phyloP scores from a whole-genome alignment of 2,797 vertebrate genomes.

The Oophaga sylvatica region DNA sequence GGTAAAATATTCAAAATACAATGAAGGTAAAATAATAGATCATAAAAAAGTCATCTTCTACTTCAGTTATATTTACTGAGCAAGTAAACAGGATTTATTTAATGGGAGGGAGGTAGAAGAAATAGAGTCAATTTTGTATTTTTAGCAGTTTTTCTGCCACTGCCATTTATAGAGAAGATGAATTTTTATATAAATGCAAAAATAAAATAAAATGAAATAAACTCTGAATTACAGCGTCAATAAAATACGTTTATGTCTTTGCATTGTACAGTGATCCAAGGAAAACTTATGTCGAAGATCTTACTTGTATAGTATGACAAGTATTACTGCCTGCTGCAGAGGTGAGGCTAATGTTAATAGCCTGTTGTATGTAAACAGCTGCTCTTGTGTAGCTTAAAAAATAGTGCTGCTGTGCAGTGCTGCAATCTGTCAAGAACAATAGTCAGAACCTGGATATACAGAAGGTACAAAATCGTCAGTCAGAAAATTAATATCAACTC shows the following conservation, averaged over 20 bases:
- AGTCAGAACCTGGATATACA: too few relatives aligned
- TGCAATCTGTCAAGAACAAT: too few relatives aligned
- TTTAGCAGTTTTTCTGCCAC: constrained; percentile 61
- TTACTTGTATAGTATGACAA: background rate
- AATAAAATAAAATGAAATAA: background rate
- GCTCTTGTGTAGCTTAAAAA: too few relatives aligned
- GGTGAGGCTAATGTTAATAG: background rate
- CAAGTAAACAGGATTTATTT: constrained; percentile 64
- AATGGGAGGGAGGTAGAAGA: too few relatives aligned
- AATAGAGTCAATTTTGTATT: background rate
- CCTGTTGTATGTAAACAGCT: too few relatives aligned
- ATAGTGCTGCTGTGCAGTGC: too few relatives aligned
- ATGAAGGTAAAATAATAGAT: constrained; percentile 65
- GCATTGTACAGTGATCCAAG: background rate
- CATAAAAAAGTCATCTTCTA: constrained; percentile 63
- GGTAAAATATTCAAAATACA: constrained; percentile 59
- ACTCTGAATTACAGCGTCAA: background rate
- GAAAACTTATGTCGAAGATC: background rate
- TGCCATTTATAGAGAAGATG: constrained; percentile 59
- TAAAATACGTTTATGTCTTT: too few relatives aligned
- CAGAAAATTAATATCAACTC: too few relatives aligned
- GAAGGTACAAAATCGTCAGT: too few relatives aligned
- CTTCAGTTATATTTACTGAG: constrained; percentile 63
- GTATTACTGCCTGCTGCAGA: background rate
- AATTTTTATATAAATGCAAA: background rate